phyloP scores from a whole-genome alignment of 2,797 vertebrate genomes.

The Eutrigla gurnardus region DNA sequence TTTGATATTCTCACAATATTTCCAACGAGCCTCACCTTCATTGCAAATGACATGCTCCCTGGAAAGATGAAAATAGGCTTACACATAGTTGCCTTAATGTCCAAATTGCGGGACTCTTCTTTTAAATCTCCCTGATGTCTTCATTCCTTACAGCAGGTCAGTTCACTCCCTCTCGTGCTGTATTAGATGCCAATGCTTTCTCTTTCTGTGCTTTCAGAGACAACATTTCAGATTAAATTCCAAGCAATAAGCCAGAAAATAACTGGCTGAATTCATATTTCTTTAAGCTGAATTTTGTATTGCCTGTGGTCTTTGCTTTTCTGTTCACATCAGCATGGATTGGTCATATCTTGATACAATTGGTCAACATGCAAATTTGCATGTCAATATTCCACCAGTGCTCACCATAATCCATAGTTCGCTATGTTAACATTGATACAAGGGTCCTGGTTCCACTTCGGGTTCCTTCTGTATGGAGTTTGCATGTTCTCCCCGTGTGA shows the following conservation, averaged over 20 bases:
- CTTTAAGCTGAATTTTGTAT: neutral
- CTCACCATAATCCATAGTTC: no score
- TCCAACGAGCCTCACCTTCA: constrained; percentile 19
- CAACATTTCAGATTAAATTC: constrained; percentile 15
- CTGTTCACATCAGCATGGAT: neutral
- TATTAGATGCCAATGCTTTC: constrained; percentile 17
- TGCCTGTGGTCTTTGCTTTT: neutral
- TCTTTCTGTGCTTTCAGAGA: neutral
- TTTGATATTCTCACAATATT: constrained; percentile 41
- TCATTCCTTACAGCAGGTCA: neutral
- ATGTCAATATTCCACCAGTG: neutral
- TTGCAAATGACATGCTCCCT: constrained; percentile 18
- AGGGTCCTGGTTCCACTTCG: no score
- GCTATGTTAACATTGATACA: neutral
- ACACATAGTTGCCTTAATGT: constrained; percentile 4
- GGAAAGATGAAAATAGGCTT: constrained; percentile 6
- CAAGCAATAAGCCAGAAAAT: constrained; percentile 1
- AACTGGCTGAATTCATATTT: neutral
- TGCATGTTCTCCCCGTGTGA: no score
- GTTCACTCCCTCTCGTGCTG: neutral
- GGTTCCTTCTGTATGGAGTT: no score
- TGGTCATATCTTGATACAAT: neutral
- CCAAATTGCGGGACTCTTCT: neutral
- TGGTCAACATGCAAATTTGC: neutral
- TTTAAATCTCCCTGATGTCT: neutral